These are phyloP conservation scores for Pteropus rufus DNA, from an alignment of 2,797 vertebrate genomes.

Conservation along the genomic window DNA sequence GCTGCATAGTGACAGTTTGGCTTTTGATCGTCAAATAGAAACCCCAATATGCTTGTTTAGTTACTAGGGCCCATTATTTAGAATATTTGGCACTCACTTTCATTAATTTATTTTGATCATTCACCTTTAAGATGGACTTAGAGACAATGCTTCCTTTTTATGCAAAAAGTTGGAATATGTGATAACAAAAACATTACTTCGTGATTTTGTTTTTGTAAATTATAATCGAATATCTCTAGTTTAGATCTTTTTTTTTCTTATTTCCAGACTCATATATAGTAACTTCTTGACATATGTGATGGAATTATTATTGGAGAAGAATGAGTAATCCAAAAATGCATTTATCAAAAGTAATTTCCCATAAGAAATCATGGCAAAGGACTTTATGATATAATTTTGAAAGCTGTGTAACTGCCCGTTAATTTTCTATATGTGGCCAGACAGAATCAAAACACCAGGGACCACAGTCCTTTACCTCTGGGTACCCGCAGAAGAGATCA, in stretches of 20 bases:
- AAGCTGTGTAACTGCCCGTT: not conserved
- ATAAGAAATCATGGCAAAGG: constrained; percentile 10
- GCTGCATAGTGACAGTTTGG: not conserved
- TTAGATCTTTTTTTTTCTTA: not conserved
- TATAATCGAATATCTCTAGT: not conserved
- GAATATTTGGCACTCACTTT: not conserved
- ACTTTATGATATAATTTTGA: constrained; percentile 20
- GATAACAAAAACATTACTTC: not conserved
- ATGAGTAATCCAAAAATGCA: constrained; percentile 7
- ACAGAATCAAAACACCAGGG: not conserved
- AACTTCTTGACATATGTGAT: not conserved
- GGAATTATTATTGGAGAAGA: constrained; percentile 19
- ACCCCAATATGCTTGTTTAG: not conserved
- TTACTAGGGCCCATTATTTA: not conserved
- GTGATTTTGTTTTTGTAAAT: not conserved
- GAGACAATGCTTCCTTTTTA: not conserved
- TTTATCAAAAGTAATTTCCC: constrained; percentile 28
- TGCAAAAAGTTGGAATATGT: not conserved
- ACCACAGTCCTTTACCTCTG: not conserved
- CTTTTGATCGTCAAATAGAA: constrained; percentile 33
- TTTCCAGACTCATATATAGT: not conserved
- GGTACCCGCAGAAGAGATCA: not conserved
- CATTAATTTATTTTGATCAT: constrained; percentile 11
- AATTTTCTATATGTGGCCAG: not conserved
- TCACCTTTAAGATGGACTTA: not conserved